These are phyloP conservation scores for Cerceris ruficornis DNA, from an alignment of 2,888 invertebrate genomes.

Conservation along the genomic window DNA sequence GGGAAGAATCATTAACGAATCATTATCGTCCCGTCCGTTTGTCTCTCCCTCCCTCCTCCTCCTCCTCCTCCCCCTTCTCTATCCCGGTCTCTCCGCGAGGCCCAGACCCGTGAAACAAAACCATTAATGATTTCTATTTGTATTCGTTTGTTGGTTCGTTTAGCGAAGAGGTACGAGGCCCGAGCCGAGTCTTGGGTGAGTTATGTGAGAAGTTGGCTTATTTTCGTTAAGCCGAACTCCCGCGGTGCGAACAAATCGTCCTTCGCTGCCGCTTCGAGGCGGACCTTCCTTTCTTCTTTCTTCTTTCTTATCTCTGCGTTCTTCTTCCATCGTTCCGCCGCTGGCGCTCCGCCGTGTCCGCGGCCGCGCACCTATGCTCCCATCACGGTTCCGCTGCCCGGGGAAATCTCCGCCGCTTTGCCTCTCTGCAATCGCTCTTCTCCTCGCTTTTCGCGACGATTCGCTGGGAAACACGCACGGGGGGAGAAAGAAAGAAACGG, in stretches of 20 bases:
- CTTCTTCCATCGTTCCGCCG: neutral
- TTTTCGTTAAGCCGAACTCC: slow-evolving; percentile 79
- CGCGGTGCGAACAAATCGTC: slow-evolving; percentile 81
- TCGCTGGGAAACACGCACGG: no score
- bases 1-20: slow-evolving; percentile 75
- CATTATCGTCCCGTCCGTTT: slow-evolving; percentile 69
- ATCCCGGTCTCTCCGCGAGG: slow-evolving; percentile 31
- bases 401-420: no score
- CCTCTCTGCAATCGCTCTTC: no score
- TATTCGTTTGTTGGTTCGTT: slow-evolving; percentile 72
- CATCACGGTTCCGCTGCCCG: no score
- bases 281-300: slow-evolving; percentile 66
- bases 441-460: no score
- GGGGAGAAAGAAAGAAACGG: no score
- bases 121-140: slow-evolving; percentile 81
- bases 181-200: slow-evolving; percentile 72
- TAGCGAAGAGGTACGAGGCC: slow-evolving; percentile 51
- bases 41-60: slow-evolving; percentile 19
- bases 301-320: slow-evolving; percentile 55
- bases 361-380: no score
- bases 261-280: slow-evolving; percentile 72
- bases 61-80: neutral
- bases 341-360: neutral
- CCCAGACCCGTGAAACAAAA: slow-evolving; percentile 76
- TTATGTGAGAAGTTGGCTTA: slow-evolving; percentile 80